These are phyloP conservation scores for Cyprinus carpio DNA, from an alignment of 2,113 vertebrate species.

Conservation along the genomic window DNA sequence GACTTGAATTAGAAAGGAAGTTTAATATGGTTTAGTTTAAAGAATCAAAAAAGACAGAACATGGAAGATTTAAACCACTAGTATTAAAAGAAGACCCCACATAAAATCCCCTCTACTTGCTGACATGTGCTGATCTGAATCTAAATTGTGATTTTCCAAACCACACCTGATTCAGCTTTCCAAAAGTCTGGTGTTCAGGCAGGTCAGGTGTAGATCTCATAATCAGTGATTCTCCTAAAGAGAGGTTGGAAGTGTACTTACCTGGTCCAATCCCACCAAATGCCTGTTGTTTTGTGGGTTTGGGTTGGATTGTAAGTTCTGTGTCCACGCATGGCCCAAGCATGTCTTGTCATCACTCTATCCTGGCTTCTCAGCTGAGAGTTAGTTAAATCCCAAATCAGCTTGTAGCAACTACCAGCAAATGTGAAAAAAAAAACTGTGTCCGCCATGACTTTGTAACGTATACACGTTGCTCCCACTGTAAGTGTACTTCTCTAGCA, in stretches of 20 bases:
- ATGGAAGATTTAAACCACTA: slow-evolving; percentile 8
- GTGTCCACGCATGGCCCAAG: slow-evolving; percentile 55
- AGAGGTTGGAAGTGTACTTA: slow-evolving; percentile 16
- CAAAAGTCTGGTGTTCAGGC: neutral
- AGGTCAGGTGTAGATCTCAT: neutral
- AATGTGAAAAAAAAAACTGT: slow-evolving; percentile 64
- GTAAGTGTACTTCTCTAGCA: slow-evolving; percentile 49
- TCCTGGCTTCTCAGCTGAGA: slow-evolving; percentile 47
- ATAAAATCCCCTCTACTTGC: neutral
- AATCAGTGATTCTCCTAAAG: neutral
- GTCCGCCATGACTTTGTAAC: slow-evolving; percentile 52
- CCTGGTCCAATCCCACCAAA: slow-evolving; percentile 29
- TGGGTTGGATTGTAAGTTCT: slow-evolving; percentile 48
- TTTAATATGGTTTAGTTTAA: slow-evolving; percentile 17
- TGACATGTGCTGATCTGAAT: neutral
- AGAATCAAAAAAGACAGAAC: neutral
- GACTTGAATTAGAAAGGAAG: slow-evolving; percentile 32
- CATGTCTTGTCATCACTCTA: slow-evolving; percentile 60
- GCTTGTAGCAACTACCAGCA: slow-evolving; percentile 65
- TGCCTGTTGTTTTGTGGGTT: slow-evolving; percentile 20
- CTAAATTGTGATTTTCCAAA: neutral
- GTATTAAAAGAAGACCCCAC: neutral
- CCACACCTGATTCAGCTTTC: neutral
- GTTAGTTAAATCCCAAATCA: slow-evolving; percentile 61
- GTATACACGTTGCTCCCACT: slow-evolving; percentile 48